Evolutionary conservation across 2,113 vertebrate species (phyloP).

Genomic region (Castor canadensis): DNA sequence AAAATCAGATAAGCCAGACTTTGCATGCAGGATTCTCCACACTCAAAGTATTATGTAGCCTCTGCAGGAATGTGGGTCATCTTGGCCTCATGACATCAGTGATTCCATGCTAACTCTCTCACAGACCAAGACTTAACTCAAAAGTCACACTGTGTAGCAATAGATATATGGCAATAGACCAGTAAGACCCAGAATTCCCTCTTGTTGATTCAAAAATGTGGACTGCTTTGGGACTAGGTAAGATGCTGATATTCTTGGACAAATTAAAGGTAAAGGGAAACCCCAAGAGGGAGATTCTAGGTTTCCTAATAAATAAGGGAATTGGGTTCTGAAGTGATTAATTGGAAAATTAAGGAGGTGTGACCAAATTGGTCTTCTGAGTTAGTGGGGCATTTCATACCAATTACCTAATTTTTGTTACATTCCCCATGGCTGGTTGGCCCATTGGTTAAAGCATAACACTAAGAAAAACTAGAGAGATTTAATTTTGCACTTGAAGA

Average conservation of each 20-base stretch:
- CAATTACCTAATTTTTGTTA: conserved; percentile 47
- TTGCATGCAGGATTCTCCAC: neutral
- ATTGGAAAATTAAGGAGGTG: conserved; percentile 63
- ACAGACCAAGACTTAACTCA: neutral
- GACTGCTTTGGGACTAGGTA: neutral
- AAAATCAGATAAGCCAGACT: neutral
- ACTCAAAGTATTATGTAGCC: neutral
- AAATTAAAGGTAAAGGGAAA: neutral
- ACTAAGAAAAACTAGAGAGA: conserved; percentile 21
- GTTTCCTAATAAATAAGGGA: conserved; percentile 51
- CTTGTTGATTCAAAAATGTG: neutral
- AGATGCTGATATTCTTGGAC: neutral
- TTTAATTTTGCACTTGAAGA: neutral
- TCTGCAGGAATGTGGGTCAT: neutral
- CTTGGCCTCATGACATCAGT: neutral
- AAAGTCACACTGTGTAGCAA: neutral
- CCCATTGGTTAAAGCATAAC: conserved; percentile 51
- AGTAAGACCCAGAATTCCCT: neutral
- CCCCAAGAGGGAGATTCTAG: neutral
- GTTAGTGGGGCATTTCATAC: conserved; percentile 55
- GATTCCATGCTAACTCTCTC: neutral
- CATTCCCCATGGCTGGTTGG: conserved; percentile 48
- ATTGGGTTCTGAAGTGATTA: conserved; percentile 55
- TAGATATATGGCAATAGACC: neutral
- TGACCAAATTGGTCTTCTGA: conserved; percentile 53